phyloP scores from a whole-genome alignment of 2,888 invertebrate genomes.

The Lissonota sp. region DNA sequence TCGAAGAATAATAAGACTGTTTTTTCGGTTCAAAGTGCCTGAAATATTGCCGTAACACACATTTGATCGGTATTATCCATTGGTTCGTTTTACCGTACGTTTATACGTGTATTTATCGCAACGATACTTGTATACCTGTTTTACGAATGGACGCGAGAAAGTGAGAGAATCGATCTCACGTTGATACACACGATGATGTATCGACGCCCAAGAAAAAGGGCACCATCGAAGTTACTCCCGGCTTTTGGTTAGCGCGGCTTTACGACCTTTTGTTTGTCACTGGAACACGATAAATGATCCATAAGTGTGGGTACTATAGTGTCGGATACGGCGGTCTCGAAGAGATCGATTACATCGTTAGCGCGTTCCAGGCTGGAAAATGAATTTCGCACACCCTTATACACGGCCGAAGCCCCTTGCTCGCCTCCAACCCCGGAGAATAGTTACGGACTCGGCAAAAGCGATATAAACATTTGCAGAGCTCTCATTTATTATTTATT shows the following conservation, averaged over 20 bases:
- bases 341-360: slow-evolving; percentile 72
- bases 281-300: neutral
- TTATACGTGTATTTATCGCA: slow-evolving; percentile 1
- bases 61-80: neutral
- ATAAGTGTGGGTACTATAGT: neutral
- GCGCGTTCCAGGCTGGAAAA: slow-evolving; percentile 70
- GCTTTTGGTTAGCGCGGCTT: too few species aligned
- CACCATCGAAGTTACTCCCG: too few species aligned
- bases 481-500: too few species aligned
- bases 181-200: neutral
- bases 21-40: slow-evolving; percentile 12
- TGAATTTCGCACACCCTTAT: slow-evolving; percentile 69
- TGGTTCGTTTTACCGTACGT: neutral
- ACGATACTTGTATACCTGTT: slow-evolving; percentile 22
- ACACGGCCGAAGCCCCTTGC: slow-evolving; percentile 40
- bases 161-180: slow-evolving; percentile 60
- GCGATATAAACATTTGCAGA: slow-evolving; percentile 36
- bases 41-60: slow-evolving; percentile 33
- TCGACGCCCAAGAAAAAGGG: too few species aligned
- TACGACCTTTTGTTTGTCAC: too few species aligned
- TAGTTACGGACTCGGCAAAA: slow-evolving; percentile 54
- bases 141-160: slow-evolving; percentile 50
- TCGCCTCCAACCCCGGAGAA: slow-evolving; percentile 30
- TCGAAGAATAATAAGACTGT: slow-evolving; percentile 31
- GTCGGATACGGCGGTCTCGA: slow-evolving; percentile 60